Percentiles rank a stretch among this genome's conserved stretches.
These are phyloP conservation scores for Mirza zaza DNA, from an alignment of 2,113 vertebrate species.

Conservation along the genomic window DNA sequence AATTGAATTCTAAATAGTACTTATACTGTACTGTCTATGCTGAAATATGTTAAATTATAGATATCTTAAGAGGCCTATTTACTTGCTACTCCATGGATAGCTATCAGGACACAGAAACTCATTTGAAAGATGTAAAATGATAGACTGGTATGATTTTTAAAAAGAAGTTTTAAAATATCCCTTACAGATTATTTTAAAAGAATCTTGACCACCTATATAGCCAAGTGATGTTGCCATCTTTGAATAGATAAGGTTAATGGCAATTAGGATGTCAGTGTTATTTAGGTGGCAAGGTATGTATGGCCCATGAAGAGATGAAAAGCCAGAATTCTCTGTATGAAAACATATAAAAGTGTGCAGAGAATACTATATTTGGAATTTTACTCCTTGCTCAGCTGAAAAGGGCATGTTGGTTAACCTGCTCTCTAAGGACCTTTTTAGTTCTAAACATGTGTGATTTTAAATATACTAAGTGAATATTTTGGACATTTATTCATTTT, in stretches of 20 bases:
- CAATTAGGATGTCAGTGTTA: not conserved
- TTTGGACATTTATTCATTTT: not conserved
- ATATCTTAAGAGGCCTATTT: not conserved
- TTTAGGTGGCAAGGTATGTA: not conserved
- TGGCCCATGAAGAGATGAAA: not conserved
- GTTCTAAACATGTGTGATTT: slow-evolving; percentile 25
- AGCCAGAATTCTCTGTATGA: not conserved
- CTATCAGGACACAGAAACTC: not conserved
- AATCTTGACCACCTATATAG: not conserved
- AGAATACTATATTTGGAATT: slow-evolving; percentile 1
- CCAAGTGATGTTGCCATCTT: not conserved
- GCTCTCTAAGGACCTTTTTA: not conserved
- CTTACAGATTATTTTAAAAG: not conserved
- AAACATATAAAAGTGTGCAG: not conserved
- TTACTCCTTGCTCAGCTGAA: not conserved
- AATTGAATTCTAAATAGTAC: not conserved
- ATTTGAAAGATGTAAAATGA: not conserved
- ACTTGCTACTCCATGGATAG: not conserved
- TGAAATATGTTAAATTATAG: not conserved
- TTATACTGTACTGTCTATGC: not conserved
- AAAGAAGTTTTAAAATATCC: slow-evolving; percentile 8
- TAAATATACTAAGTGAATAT: not conserved
- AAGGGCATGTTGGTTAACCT: not conserved
- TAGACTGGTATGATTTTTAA: not conserved
- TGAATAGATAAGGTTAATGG: not conserved